These are phyloP conservation scores for Rutilus rutilus DNA, from an alignment of 2,113 vertebrate genomes.

Conservation along the genomic window DNA sequence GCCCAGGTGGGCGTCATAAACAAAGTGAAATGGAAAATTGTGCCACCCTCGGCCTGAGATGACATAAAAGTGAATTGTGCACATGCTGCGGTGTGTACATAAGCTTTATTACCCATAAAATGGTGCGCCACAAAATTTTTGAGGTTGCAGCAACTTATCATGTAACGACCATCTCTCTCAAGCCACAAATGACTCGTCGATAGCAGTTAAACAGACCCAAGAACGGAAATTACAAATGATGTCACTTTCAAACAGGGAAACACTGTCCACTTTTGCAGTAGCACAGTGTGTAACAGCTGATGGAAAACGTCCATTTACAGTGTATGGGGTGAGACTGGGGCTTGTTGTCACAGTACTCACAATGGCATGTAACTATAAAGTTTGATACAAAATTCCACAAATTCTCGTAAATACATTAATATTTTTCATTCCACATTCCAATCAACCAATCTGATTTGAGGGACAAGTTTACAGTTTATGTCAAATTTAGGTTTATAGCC, in stretches of 20 bases:
- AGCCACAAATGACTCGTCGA: background rate
- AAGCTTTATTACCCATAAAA: conserved; percentile 47
- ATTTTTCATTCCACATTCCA: too few relatives aligned
- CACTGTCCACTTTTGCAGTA: too few relatives aligned
- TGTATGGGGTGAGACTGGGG: too few relatives aligned
- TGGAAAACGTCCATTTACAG: too few relatives aligned
- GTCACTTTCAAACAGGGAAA: background rate
- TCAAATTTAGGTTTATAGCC: too few relatives aligned
- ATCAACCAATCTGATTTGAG: too few relatives aligned
- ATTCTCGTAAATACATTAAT: too few relatives aligned
- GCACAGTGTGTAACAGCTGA: too few relatives aligned
- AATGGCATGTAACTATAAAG: too few relatives aligned
- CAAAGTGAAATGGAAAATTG: conserved; percentile 53
- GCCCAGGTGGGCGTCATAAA: conserved; percentile 52
- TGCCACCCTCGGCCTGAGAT: conserved; percentile 11
- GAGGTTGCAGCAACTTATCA: conserved; percentile 19
- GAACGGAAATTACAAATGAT: background rate
- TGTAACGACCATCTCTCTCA: background rate
- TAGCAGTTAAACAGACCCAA: background rate
- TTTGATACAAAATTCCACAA: too few relatives aligned
- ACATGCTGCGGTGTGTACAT: conserved; percentile 6
- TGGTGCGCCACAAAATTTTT: background rate
- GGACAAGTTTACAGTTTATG: too few relatives aligned
- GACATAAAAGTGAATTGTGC: conserved; percentile 47
- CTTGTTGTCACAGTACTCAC: too few relatives aligned